Evolutionary conservation across 2,797 vertebrate genomes (phyloP), one percentile per base, ranked within the genome.

Genomic region (Trichosurus vulpecula): DNA sequence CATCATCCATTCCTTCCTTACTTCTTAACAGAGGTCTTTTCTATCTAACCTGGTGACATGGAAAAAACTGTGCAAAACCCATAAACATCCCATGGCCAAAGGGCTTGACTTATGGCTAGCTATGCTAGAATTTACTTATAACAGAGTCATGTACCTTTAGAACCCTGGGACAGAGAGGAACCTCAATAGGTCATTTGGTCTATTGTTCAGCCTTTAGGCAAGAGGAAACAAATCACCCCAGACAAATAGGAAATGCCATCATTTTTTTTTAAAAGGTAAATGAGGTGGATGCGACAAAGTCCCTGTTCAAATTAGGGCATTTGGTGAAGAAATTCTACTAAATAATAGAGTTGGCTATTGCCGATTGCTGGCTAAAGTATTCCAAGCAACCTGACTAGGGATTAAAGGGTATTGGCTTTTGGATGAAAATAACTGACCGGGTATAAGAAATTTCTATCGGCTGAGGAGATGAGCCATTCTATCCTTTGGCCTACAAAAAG

Each of bases 1-100:
- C 91, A 96, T 95, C 95, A 95, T 94, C 95, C 91, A 94, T 57
- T 31, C 52, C 53, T 54, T 94, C 31, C 22, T 87, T 87, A 25
- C 74, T 47, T 91, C 53, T 57, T 30, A 30, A 54, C 57, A 95
- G 91, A 66, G 91, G 54, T 93, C 92, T 61, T 66, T 93, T 95
- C 54, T n/a, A 47, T 54, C 57, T 92, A 95, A 93, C 91, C 31
- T 91, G 22, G 74, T 47, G 22, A 47, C 41, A 93, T 92, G 91
- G 92, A 29, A 96, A 61, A 54, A 90, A 66, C 92, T 53, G 41
- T 19, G 54, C 92, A 93, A 93, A 93, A 41, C 93, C 74, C 81
- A 3, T 29, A 53, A 55, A 41, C 41, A 92, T 54, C 56, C 52
- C 52, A 57, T 54, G 31, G 52, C 93, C 74, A 90, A 53, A 89